Percentiles rank a stretch among this genome's conserved stretches.
These are phyloP conservation scores for Prinia subflava DNA, from an alignment of 2,113 vertebrate genomes.

Conservation along the genomic window DNA sequence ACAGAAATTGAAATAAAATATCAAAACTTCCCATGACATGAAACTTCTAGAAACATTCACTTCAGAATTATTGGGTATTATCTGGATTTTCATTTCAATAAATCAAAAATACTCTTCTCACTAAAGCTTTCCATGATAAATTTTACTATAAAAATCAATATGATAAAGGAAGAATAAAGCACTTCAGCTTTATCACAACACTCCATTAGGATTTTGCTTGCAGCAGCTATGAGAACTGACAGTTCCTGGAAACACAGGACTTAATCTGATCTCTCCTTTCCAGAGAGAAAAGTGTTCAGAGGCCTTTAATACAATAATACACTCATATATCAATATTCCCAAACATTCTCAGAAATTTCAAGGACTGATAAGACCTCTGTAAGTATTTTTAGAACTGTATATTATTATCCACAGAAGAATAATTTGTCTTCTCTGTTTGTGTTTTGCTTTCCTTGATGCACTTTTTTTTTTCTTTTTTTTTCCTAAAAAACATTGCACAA, in stretches of 20 bases:
- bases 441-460: not conserved
- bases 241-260: not conserved
- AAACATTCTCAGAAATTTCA: slow-evolving; percentile 23
- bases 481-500: not conserved
- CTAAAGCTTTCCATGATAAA: not conserved
- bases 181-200: not conserved
- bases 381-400: slow-evolving; percentile 34
- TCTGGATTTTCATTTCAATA: not conserved
- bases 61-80: not conserved
- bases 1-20: not conserved
- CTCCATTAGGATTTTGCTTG: not conserved
- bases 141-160: not conserved
- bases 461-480: not conserved
- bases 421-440: not conserved
- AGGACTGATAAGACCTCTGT: not conserved
- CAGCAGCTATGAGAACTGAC: not conserved
- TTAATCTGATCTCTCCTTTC: slow-evolving; percentile 4
- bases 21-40: not conserved
- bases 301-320: not conserved
- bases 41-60: not conserved
- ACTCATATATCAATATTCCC: not conserved
- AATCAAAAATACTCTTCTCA: not conserved
- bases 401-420: not conserved
- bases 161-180: not conserved
- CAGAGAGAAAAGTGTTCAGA: not conserved